A percentile compares a stretch with the other conserved stretches of the same genome.
These are phyloP conservation scores for Cephus cinctus DNA, from an alignment of 1,140 invertebrate genomes.

Conservation along the genomic window DNA sequence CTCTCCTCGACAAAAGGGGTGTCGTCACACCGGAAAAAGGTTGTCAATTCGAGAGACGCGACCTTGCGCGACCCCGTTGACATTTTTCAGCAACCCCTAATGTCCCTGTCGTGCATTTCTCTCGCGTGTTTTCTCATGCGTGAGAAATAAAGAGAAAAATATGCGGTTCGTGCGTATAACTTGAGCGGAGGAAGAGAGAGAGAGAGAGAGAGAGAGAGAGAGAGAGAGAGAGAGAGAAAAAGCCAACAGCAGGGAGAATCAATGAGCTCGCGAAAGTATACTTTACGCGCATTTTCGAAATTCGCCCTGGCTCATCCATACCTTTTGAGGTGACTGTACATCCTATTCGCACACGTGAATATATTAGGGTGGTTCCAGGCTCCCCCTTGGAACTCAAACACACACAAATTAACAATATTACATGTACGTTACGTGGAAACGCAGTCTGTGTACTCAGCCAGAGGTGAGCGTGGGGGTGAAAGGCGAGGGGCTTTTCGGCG, in stretches of 20 bases:
- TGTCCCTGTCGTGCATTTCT: not conserved
- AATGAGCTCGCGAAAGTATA: too few relatives aligned
- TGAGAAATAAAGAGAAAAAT: not conserved
- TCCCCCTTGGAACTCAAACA: constrained; percentile 51
- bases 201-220: not conserved
- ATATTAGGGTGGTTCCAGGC: constrained; percentile 50
- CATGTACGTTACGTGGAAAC: constrained; percentile 28
- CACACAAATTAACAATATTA: constrained; percentile 54
- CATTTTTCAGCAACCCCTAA: too few relatives aligned
- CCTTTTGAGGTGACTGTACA: constrained; percentile 47
- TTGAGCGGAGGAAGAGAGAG: not conserved
- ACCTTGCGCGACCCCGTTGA: too few relatives aligned
- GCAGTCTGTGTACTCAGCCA: constrained; percentile 14
- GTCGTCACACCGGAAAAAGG: too few relatives aligned
- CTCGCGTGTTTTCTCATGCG: not conserved
- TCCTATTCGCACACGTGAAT: constrained; percentile 46
- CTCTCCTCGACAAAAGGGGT: too few relatives aligned
- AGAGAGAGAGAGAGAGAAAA: too few relatives aligned
- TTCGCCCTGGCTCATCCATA: constrained; percentile 27
- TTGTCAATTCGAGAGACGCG: too few relatives aligned
- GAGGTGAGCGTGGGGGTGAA: constrained; percentile 6
- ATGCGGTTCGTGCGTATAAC: not conserved
- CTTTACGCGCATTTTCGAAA: too few relatives aligned
- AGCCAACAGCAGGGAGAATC: too few relatives aligned
- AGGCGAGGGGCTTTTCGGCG: constrained; percentile 19